Evolutionary conservation across 2,113 vertebrate species (phyloP), one percentile per base, ranked within the genome.

Genomic region (Heterocephalus glaber): DNA sequence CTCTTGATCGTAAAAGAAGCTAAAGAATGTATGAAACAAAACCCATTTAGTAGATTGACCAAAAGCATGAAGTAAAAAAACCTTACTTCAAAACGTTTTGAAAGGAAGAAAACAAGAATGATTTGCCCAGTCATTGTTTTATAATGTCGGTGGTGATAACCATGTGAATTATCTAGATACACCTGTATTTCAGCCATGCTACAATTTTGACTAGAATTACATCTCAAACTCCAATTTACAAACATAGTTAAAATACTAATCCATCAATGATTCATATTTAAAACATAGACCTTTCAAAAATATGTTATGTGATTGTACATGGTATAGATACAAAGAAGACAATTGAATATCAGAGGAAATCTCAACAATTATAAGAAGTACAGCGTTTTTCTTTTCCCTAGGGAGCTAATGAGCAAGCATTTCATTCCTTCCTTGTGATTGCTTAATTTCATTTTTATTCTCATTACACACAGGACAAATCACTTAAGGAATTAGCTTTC

Each of bases 81-180:
- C 16, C 14, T 86, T 65, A 89, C 65, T 86, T 94, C n/a, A 86
- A 72, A 90, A 60, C n/a, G 65, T 54, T 87, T 89, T 86, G 19
- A 30, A 89, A 79, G 65, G 66, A 38, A 89, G 38, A 77, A 93
- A 90, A 61, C 12, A 26, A 63, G 9, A 82, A 70, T 66, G 47
- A 77, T 82, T 90, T 95, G 4, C 30, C 30, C 41, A 26, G 41
- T 90, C 56, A 84, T 44, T 88, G 44, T 66, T 92, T 77, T 90
- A 80, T 52, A 76, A 68, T 61, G 22, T 30, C 60, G 88, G 9
- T 20, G 3, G 2, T 41, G 22, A 94, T 92, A 70, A 0, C 0
- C 33, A 54, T 33, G 17, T 28, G 2, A 44, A 76, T 65, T 54
- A 86, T 63, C 49, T 72, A 83, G 16, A 60, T 4, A 61, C 5